Base-by-base conservation (phyloP, 1,140 invertebrate species). In the Danaus melanippus region DNA sequence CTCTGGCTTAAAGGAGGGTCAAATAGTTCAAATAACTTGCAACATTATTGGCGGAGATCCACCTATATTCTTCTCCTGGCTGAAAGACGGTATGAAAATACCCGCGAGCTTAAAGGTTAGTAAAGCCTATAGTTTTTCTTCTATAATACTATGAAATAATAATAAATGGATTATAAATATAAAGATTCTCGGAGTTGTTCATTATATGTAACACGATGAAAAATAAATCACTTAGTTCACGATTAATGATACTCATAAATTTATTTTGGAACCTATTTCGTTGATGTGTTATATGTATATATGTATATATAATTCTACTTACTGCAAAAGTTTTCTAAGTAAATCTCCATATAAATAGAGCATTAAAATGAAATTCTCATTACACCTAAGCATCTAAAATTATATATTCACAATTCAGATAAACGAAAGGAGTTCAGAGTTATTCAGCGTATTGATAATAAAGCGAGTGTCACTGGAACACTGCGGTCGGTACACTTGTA, bases 21-120 rank as follows among this genome's bases (percentile, higher is more conserved):
- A 95, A 70, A 89, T 95, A 51, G 94, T 95, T 0, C 94, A 96
- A 75, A 92, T 97, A 9, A 94, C 95, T 7, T 98, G 96, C 83
- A 94, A 93, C 52, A 93, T 97, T n/a, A 94, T 93, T 57, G 94
- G 94, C 54, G 96, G 96, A 10, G 96, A 97, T 88, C 91, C 95
- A 56, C 96, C 96, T 3, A 93, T 97, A 52, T 92, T 92, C 74
- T 95, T 97, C 67, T 91, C 91, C 7, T 98, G 96, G 96, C 89
- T 93, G 11, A 97, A 97, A 76, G 94, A 97, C 76, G 93, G 93
- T 0, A 88, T 90, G 60, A 90, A 91, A 10, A 88, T 95, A 41
- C 89, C 90, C 9, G 88, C 90, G 39, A 91, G 88, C 56, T 87
- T 93, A 43, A 91, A 91, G 79, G 92, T 93, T 58, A 60, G 12